Evolutionary conservation across 2,113 vertebrate genomes (phyloP).

Genomic region (Mesocricetus auratus): DNA sequence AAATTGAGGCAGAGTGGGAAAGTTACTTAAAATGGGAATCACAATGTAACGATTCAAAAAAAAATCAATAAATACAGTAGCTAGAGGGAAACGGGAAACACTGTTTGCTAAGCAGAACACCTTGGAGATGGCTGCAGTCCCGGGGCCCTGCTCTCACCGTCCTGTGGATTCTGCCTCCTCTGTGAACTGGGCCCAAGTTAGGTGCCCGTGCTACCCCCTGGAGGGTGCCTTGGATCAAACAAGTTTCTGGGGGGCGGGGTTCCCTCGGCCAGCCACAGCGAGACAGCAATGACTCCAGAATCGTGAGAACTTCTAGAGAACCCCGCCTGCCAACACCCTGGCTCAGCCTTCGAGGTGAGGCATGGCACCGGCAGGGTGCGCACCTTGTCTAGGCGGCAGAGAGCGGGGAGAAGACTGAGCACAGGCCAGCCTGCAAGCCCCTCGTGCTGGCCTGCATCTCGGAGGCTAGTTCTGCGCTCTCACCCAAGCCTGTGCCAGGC

Average conservation of each 20-base stretch:
- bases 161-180: accelerated
- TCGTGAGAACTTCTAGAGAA: neutral
- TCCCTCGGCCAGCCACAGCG: neutral
- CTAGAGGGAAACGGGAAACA: too few relatives aligned
- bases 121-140: accelerated
- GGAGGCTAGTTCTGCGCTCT: neutral
- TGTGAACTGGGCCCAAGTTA: neutral
- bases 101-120: neutral
- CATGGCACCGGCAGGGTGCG: accelerated
- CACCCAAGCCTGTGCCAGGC: too few relatives aligned
- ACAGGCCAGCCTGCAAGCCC: neutral
- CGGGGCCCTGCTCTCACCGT: too few relatives aligned
- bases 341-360: neutral
- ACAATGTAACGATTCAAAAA: neutral
- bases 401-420: neutral
- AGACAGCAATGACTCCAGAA: neutral
- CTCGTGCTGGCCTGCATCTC: too few relatives aligned
- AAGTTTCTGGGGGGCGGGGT: accelerated
- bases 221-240: accelerated
- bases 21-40: neutral
- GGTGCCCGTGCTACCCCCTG: neutral
- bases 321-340: neutral
- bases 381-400: neutral
- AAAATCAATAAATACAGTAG: neutral
- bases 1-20: accelerated